These are phyloP conservation scores for Phalacrocorax carbo DNA, from an alignment of 2,113 vertebrate genomes.

Conservation along the genomic window DNA sequence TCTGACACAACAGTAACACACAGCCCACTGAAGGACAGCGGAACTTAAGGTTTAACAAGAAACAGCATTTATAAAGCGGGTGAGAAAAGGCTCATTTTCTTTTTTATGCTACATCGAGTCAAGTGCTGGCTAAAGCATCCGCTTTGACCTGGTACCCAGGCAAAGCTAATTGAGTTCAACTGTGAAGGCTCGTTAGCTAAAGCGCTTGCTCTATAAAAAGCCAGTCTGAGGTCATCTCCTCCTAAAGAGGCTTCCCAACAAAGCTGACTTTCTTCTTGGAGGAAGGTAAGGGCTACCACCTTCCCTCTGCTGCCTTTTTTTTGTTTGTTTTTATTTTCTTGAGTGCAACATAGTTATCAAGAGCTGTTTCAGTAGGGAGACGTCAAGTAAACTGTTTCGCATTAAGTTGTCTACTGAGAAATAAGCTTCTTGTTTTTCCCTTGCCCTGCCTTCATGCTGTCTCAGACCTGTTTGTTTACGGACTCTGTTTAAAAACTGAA, in stretches of 20 bases:
- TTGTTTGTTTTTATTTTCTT: neutral
- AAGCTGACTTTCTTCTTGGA: rapidly evolving
- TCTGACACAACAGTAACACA: neutral
- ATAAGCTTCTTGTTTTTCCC: neutral
- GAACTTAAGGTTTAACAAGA: neutral
- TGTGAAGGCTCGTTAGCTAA: neutral
- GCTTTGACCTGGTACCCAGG: neutral
- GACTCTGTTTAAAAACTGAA: neutral
- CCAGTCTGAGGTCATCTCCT: rapidly evolving
- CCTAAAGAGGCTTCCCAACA: rapidly evolving
- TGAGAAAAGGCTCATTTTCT: neutral
- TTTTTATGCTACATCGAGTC: neutral
- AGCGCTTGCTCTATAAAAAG: neutral
- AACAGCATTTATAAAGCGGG: rapidly evolving
- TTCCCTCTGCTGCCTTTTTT: neutral
- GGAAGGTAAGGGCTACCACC: neutral
- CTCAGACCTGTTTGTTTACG: neutral
- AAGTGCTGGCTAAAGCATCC: neutral
- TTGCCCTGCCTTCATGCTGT: neutral
- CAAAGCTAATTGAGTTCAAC: neutral
- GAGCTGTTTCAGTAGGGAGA: neutral
- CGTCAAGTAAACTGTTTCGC: neutral
- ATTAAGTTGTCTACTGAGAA: neutral
- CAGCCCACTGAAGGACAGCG: neutral
- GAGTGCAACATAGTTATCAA: neutral